Conservation (phyloP, 1,140 invertebrate genomes). For the Leptinotarsa defecta region DNA sequence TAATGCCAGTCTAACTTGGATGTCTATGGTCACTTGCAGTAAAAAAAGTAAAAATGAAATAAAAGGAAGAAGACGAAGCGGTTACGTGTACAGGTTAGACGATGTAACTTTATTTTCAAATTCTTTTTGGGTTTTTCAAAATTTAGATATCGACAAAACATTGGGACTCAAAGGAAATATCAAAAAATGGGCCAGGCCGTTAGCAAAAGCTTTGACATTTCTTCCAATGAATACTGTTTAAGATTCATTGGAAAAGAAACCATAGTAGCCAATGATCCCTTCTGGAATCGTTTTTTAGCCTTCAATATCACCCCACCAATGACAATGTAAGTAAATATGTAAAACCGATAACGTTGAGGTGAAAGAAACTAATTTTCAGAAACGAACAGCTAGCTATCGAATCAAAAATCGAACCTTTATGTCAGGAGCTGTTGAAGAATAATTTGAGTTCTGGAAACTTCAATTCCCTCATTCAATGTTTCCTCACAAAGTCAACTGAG, state of each 20-base stretch:
- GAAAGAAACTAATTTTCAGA: constrained; percentile 60
- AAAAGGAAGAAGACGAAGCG: constrained; percentile 38
- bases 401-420: constrained; percentile 72
- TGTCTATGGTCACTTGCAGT: too few relatives aligned
- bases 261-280: constrained; percentile 86
- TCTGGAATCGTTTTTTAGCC: constrained; percentile 91
- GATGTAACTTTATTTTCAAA: constrained; percentile 12
- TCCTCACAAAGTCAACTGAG: constrained; percentile 77
- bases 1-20: too few relatives aligned
- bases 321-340: constrained; percentile 64
- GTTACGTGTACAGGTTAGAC: constrained; percentile 20
- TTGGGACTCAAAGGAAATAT: not conserved
- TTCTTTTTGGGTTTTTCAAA: constrained; percentile 4
- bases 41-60: constrained; percentile 26
- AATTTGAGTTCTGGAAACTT: constrained; percentile 88
- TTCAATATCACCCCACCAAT: constrained; percentile 84
- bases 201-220: constrained; percentile 80
- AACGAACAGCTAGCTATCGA: constrained; percentile 81
- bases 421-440: constrained; percentile 75
- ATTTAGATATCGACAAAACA: not conserved
- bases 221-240: constrained; percentile 79
- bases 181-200: constrained; percentile 81
- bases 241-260: constrained; percentile 77
- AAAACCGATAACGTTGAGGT: constrained; percentile 23
- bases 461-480: constrained; percentile 81